Conservation (phyloP, 2,888 invertebrate species). For the Sicus ferrugineus region DNA sequence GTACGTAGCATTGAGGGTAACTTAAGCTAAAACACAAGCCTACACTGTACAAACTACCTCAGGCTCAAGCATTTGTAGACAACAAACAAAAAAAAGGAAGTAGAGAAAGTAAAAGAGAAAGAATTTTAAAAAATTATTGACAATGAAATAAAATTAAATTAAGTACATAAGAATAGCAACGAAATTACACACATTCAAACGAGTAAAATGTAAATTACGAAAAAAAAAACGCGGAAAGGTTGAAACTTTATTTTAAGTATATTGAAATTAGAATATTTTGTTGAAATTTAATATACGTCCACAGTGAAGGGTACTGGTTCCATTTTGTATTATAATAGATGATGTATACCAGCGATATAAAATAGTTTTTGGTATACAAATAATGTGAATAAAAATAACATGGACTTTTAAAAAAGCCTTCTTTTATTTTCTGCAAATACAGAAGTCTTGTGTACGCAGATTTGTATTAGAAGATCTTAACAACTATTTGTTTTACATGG, state of each 20-base stretch:
- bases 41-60: conserved; percentile 53
- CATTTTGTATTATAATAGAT: conserved; percentile 5
- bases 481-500: too few relatives aligned
- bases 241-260: conserved; percentile 8
- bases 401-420: background rate
- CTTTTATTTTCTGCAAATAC: conserved; percentile 4
- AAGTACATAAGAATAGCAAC: conserved; percentile 19
- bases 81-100: conserved; percentile 30
- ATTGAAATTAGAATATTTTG: conserved; percentile 11
- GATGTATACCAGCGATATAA: too few relatives aligned
- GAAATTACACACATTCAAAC: conserved; percentile 20
- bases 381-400: conserved; percentile 4
- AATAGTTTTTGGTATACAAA: too few relatives aligned
- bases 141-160: background rate
- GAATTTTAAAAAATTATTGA: conserved; percentile 18
- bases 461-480: too few relatives aligned
- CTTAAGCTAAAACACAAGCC: conserved; percentile 42
- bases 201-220: conserved; percentile 4
- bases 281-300: background rate
- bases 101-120: conserved; percentile 22
- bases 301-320: conserved; percentile 13
- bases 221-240: too few relatives aligned
- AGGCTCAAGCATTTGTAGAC: conserved; percentile 51
- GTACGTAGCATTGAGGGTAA: conserved; percentile 15
- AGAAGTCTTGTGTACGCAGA: too few relatives aligned